Conservation (phyloP, 1,140 invertebrate genomes). For the Papilio machaon region DNA sequence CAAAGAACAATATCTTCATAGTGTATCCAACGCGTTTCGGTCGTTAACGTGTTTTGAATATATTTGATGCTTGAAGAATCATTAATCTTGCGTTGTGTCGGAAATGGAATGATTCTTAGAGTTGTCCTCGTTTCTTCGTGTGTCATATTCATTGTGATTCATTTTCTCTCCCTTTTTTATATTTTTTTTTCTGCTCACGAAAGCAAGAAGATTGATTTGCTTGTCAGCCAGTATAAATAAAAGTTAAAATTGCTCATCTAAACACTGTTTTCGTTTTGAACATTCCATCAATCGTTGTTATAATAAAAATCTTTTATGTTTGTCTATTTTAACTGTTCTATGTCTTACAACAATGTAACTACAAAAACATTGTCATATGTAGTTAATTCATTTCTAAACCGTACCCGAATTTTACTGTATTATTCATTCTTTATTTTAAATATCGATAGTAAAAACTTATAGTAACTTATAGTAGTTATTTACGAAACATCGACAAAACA, state of each 20-base stretch:
- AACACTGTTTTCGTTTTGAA: not conserved
- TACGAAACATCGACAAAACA: not conserved
- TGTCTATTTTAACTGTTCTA: too few relatives aligned
- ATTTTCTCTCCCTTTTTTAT: not conserved
- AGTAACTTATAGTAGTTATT: too few relatives aligned
- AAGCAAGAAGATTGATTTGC: not conserved
- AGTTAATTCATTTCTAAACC: too few relatives aligned
- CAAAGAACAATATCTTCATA: not conserved
- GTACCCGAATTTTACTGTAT: too few relatives aligned
- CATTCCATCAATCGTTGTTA: not conserved
- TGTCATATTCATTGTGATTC: conserved; percentile 38
- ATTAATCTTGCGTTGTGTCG: conserved; percentile 38
- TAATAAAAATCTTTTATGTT: not conserved
- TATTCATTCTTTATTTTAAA: too few relatives aligned
- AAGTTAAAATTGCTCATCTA: not conserved
- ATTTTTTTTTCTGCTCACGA: not conserved
- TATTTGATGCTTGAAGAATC: conserved; percentile 30
- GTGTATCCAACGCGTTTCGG: not conserved
- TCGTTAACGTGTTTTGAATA: conserved; percentile 35
- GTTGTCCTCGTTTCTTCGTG: conserved; percentile 32
- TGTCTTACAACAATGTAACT: too few relatives aligned
- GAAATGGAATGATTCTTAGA: conserved; percentile 39
- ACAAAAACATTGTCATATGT: too few relatives aligned
- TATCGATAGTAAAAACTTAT: too few relatives aligned
- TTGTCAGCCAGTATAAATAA: not conserved